Percentiles rank a stretch among this genome's conserved stretches.
Conservation (phyloP, 2,113 vertebrate species). For the Dasypus novemcinctus region DNA sequence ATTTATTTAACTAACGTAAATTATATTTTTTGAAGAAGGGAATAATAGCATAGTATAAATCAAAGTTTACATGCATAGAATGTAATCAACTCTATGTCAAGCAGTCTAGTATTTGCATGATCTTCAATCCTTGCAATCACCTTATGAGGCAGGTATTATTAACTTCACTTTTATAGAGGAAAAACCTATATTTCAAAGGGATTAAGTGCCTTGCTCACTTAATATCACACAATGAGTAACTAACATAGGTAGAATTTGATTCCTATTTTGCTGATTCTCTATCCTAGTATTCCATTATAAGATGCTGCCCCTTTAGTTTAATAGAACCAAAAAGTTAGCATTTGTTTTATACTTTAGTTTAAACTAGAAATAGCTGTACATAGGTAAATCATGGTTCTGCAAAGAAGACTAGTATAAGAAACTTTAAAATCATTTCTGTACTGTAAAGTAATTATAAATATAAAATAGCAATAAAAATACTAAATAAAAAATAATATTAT, state of each 20-base stretch:
- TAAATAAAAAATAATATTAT: conserved; percentile 19
- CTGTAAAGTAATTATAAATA: conserved; percentile 32
- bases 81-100: neutral
- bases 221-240: neutral
- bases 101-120: neutral
- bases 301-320: neutral
- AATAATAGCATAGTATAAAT: neutral
- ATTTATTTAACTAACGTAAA: neutral
- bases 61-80: neutral
- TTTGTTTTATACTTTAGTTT: neutral
- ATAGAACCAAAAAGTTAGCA: neutral
- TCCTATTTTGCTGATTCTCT: neutral
- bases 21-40: neutral
- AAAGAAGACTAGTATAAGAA: conserved; percentile 13
- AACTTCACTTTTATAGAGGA: neutral
- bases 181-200: neutral
- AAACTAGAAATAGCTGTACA: conserved; percentile 16
- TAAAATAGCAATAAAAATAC: conserved; percentile 47
- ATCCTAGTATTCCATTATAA: neutral
- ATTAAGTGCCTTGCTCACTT: neutral
- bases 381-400: neutral
- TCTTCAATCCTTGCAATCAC: neutral
- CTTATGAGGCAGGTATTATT: neutral
- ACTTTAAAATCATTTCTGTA: conserved; percentile 17
- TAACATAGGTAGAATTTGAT: conserved; percentile 7